Conservation (phyloP, 2,888 invertebrate species). For the Iselma pallidipennis region DNA sequence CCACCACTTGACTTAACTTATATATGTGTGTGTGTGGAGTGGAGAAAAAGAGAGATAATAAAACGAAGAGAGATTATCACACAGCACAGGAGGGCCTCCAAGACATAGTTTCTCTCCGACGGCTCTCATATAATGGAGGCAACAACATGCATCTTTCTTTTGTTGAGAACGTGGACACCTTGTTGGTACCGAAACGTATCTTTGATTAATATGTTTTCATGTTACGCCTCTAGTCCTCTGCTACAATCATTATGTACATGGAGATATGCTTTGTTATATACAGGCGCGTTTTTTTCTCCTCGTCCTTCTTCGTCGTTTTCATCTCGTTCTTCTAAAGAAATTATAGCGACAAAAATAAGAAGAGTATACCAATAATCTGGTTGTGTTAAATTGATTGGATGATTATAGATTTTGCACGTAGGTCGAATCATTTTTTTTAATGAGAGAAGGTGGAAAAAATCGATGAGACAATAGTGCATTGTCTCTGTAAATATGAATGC, state of each 20-base stretch:
- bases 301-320: neutral
- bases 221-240: constrained; percentile 38
- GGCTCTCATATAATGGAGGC: constrained; percentile 34
- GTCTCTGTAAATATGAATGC: neutral
- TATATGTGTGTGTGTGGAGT: neutral
- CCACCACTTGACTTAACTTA: too few relatives aligned
- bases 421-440: too few relatives aligned
- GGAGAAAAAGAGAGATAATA: neutral
- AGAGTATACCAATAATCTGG: neutral
- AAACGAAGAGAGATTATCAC: neutral
- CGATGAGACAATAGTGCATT: neutral
- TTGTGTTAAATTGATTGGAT: neutral
- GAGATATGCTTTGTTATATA: neutral
- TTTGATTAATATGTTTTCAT: constrained; percentile 49
- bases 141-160: constrained; percentile 47
- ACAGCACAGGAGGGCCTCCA: constrained; percentile 19
- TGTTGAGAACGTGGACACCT: constrained; percentile 46
- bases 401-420: neutral
- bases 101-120: constrained; percentile 9
- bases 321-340: neutral
- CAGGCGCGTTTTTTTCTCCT: neutral
- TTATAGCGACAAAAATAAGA: neutral
- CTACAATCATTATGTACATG: constrained; percentile 31
- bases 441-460: neutral
- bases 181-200: constrained; percentile 38